Evolutionary conservation across 2,113 vertebrate species (phyloP).

Genomic region (Bagarius yarrelli): DNA sequence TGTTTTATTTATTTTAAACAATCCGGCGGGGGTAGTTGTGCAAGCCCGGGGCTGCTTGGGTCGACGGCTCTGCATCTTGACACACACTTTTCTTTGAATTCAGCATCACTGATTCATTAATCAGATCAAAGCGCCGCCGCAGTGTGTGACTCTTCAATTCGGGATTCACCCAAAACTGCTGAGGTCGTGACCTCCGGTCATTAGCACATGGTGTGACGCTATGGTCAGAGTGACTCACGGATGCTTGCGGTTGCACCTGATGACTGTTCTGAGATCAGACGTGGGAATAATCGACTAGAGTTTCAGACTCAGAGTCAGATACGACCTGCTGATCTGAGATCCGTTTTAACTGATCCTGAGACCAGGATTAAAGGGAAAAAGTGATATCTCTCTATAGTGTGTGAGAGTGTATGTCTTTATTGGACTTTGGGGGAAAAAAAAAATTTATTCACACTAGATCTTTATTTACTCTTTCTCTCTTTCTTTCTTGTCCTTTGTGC

Average conservation of each 20-base stretch:
- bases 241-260: constrained; percentile 41
- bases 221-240: constrained; percentile 25
- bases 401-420: constrained; percentile 4
- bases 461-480: background rate
- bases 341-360: constrained; percentile 2
- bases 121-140: constrained; percentile 41
- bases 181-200: constrained; percentile 25
- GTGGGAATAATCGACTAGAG: background rate
- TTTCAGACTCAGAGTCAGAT: background rate
- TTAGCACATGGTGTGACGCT: constrained; percentile 32
- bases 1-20: too few relatives aligned
- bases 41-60: background rate
- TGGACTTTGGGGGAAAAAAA: background rate
- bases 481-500: background rate
- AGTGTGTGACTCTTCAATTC: constrained; percentile 48
- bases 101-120: constrained; percentile 35
- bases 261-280: constrained; percentile 37
- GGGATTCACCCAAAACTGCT: constrained; percentile 32
- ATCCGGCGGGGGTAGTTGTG: too few relatives aligned
- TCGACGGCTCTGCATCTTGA: too few relatives aligned
- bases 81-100: constrained; percentile 24
- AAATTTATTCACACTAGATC: background rate
- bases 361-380: background rate
- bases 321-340: constrained; percentile 7
- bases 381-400: background rate